Evolutionary conservation across 2,113 vertebrate genomes (phyloP), one percentile per base, ranked within the genome.

Genomic region (Junco hyemalis): DNA sequence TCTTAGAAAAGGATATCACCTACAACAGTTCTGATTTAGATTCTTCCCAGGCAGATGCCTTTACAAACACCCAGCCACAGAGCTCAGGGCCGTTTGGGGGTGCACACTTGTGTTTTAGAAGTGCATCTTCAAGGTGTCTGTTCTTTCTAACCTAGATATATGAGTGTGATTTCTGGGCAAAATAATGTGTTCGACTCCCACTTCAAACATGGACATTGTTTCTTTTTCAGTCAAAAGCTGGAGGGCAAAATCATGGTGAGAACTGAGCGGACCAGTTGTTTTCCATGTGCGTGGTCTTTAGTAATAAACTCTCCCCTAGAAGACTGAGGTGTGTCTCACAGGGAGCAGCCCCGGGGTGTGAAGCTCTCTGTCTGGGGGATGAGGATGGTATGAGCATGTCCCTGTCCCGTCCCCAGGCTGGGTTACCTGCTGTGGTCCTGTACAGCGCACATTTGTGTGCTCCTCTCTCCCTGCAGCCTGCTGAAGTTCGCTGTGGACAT

Each of bases 341-440:
- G 22, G 6, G 48, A 78, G 57, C 50, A 71, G 72, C 60, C 78
- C 73, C 31, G 8, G 38, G 16, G 53, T 3, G 2, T 35, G 71
- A 86, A 88, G 50, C 50, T 3, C 1, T 13, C 36, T 65, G 45
- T 53, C n/a, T 1, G 0, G 10, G 19, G 26, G n/a, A 22, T 8
- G 19, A 48, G 35, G 31, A 45, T 13, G 20, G 38, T 38, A 38
- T 1, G 2, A 64, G 12, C 48, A 45, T 40, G 31, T 74, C 69
- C 33, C 14, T 0, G 0, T 80, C 44, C 61, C 2, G 0, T 6
- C 12, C 5, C 3, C 3, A 35, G 48, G 14, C 59, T 51, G 22
- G 35, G 12, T 38, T 86, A 31, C 18, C 22, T n/a, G 16, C 84
- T 14, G 20, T 4, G 2, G 42, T 79, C 42, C 71, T 2, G 1